Evolutionary conservation across 2,113 vertebrate species (phyloP), one percentile per base, ranked within the genome.

Genomic region (Gambusia holbrooki): DNA sequence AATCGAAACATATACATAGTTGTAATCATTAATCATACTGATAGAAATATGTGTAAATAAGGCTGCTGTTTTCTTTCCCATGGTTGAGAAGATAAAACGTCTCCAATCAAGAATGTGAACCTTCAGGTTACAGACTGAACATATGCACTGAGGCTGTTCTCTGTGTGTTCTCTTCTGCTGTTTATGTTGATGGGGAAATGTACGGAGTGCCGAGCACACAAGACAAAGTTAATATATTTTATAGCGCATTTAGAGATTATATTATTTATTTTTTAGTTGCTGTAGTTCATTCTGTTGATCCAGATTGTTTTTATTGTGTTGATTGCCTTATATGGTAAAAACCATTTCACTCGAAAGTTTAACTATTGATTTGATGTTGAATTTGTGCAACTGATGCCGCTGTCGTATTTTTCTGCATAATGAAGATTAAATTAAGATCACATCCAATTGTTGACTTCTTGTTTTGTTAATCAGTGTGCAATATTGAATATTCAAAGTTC

Each of bases 141-240:
- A 66, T 58, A 71, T 70, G 78, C 84, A 81, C 90, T 85, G 82
- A 74, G 54, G 62, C 81, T 83, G 81, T 67, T 82, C 0, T 5
- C 78, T 82, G 78, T 81, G 73, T 72, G 19, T 84, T 60, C 62
- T 27, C 13, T 76, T 65, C 66, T 64, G 35, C 29, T 77, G 4
- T 84, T 81, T 77, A 74, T 74, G 19, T 73, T 77, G n/a, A 77
- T 66, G 27, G 32, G 42, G 1, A 40, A n/a, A 66, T 87, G 48
- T 77, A 62, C 68, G 69, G 70, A 68, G 32, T 62, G 1, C 51
- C 33, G 29, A 42, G 60, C 10, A 77, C 10, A 74, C 66, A 72
- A 65, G 11, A 12, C 76, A 76, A 61, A 80, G 62, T 60, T 76
- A 66, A 64, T 75, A 10, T 66, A 60, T 81, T 79, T 5, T 86